Conservation (phyloP, 35 echinoderm and acorn worm species). For the Antedon bifida region DNA sequence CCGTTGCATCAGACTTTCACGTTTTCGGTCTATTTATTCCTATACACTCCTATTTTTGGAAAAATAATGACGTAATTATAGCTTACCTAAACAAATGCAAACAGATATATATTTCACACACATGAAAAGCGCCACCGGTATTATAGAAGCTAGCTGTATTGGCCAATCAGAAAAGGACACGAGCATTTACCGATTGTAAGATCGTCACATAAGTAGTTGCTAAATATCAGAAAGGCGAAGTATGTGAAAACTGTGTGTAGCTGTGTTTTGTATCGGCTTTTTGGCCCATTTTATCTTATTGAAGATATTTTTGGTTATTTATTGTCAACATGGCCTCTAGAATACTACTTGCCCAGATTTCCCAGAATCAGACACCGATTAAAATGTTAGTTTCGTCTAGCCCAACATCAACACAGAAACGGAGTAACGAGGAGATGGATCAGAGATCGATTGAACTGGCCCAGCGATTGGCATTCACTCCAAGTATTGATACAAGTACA, state of each 20-base stretch:
- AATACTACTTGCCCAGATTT: neutral
- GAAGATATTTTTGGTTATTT: neutral
- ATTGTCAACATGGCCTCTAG: neutral
- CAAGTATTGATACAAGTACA: neutral
- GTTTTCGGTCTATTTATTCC: neutral
- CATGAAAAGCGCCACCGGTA: neutral
- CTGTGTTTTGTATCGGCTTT: neutral
- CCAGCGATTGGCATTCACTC: neutral
- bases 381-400: neutral
- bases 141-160: neutral
- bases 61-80: neutral
- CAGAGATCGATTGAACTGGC: neutral
- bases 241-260: neutral
- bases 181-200: neutral
- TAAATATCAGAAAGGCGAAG: no score
- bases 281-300: neutral
- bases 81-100: neutral
- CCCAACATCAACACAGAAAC: neutral
- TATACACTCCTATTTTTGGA: neutral
- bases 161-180: constrained; percentile 13
- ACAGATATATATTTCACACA: neutral
- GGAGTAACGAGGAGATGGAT: neutral
- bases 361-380: neutral
- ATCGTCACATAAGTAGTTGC: neutral
- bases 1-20: neutral